Conservation (phyloP, 1,140 invertebrate species). For the Orchestia grillus region DNA sequence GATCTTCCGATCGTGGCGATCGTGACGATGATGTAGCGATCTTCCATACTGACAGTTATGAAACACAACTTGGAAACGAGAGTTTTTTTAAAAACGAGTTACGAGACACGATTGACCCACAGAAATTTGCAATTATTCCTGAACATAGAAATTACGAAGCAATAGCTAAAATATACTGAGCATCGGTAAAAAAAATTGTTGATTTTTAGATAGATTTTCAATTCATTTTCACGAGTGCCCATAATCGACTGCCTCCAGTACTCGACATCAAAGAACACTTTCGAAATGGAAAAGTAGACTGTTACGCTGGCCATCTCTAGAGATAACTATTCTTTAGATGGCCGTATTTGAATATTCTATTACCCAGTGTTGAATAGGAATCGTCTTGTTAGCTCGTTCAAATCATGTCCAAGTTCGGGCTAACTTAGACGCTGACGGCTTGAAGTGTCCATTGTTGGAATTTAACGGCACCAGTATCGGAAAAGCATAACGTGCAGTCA, state of each 20-base stretch:
- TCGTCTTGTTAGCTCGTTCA: slow-evolving; percentile 33
- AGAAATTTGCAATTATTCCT: too few species aligned
- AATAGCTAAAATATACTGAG: too few species aligned
- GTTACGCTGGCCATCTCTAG: neutral
- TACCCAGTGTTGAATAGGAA: slow-evolving; percentile 14
- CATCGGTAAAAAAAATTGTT: too few species aligned
- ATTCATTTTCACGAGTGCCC: neutral
- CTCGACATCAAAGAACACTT: neutral
- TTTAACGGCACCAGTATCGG: slow-evolving; percentile 26
- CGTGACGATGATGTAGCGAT: too few species aligned
- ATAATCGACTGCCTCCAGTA: neutral
- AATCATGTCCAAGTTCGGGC: slow-evolving; percentile 28
- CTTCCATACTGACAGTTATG: too few species aligned
- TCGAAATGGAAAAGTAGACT: neutral
- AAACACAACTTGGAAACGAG: too few species aligned
- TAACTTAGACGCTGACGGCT: neutral
- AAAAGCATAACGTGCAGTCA: slow-evolving; percentile 3
- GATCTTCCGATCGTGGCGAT: too few species aligned
- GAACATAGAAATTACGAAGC: too few species aligned
- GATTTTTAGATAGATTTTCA: neutral
- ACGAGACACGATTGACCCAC: too few species aligned
- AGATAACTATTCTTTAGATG: slow-evolving; percentile 31
- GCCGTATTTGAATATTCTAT: slow-evolving; percentile 21
- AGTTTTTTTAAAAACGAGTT: too few species aligned
- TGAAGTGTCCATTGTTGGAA: slow-evolving; percentile 22